phyloP scores from a whole-genome alignment of 2,113 vertebrate genomes.

The Sander lucioperca region DNA sequence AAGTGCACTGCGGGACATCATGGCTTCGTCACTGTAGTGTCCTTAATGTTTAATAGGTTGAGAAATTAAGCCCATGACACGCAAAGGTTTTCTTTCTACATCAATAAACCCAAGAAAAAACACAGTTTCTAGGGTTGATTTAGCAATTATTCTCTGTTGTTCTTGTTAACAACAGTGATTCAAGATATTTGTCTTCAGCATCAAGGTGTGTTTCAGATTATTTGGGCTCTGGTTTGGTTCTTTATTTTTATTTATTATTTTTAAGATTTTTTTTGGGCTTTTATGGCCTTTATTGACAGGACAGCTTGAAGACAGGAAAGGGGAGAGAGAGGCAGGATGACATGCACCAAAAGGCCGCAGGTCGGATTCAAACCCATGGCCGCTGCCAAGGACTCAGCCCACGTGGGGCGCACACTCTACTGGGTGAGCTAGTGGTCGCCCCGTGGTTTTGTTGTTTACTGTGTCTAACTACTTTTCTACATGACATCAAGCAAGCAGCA shows the following conservation, averaged over 20 bases:
- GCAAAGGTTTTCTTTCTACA: neutral
- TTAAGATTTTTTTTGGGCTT: too few species aligned
- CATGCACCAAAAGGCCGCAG: too few species aligned
- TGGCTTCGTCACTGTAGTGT: neutral
- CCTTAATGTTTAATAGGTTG: neutral
- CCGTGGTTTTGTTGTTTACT: neutral
- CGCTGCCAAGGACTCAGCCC: too few species aligned
- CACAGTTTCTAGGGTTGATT: neutral
- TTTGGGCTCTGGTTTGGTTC: neutral
- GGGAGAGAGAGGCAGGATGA: too few species aligned
- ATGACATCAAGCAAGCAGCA: neutral
- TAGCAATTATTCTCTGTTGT: neutral
- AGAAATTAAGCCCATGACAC: neutral
- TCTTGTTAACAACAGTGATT: neutral
- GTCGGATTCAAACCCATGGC: too few species aligned
- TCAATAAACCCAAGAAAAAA: neutral
- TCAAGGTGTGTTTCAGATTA: neutral
- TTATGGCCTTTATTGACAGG: too few species aligned
- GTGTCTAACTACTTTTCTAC: neutral
- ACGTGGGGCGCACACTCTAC: too few species aligned
- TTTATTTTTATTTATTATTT: too few species aligned
- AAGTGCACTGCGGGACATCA: neutral
- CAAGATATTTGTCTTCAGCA: neutral
- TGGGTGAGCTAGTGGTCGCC: too few species aligned
- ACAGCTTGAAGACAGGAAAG: too few species aligned